A percentile compares a stretch with the other conserved stretches of the same genome.
phyloP scores from a whole-genome alignment of 2,797 vertebrate genomes.

The Takifugu ocellatus region DNA sequence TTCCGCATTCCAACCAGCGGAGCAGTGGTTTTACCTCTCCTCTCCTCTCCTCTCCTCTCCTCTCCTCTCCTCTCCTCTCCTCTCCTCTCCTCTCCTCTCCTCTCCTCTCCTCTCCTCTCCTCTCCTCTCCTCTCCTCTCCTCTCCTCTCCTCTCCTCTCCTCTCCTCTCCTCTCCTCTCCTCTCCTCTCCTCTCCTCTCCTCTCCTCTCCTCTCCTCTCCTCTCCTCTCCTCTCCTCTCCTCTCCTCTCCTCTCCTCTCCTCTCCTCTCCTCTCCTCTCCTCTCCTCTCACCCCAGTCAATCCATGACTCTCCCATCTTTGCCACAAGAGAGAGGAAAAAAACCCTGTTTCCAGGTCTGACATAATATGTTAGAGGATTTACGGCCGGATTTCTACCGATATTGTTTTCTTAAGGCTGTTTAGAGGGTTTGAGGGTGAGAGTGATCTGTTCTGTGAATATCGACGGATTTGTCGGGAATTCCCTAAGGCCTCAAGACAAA shows the following conservation, averaged over 20 bases:
- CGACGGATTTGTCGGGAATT: constrained; percentile 7
- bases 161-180: no score
- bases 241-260: no score
- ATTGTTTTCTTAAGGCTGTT: constrained; percentile 17
- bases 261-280: no score
- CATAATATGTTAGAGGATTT: background rate
- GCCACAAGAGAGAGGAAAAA: background rate
- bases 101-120: no score
- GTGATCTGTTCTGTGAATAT: constrained; percentile 29
- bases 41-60: no score
- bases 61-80: no score
- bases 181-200: no score
- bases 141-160: no score
- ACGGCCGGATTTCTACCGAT: background rate
- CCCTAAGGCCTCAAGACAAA: constrained; percentile 8
- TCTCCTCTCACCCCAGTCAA: constrained; percentile 4
- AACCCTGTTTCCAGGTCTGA: background rate
- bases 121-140: no score
- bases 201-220: no score
- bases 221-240: no score
- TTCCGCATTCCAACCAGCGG: constrained; percentile 14
- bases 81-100: no score
- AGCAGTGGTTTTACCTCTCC: background rate
- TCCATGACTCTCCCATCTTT: constrained; percentile 2
- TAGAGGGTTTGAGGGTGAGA: constrained; percentile 20